Base-by-base conservation (phyloP, 2,113 vertebrate genomes). In the Podiceps cristatus region DNA sequence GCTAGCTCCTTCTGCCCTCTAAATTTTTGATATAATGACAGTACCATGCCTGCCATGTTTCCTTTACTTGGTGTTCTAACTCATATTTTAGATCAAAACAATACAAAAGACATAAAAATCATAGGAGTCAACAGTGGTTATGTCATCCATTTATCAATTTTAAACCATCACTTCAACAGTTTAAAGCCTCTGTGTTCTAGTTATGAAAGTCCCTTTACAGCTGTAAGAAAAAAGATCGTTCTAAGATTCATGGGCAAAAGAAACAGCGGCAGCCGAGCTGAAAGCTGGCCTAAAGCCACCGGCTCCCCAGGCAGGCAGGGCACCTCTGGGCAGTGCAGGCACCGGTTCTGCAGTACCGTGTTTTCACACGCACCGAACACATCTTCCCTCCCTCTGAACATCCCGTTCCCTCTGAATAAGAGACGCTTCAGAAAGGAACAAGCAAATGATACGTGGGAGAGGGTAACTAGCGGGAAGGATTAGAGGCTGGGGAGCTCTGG, bases 81-180 rank as follows among this genome's bases (percentile, higher is more conserved):
- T 67, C 82, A 35, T 59, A 52, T 25, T 88, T 87, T 77, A 93
- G 37, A 68, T 56, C 67, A 90, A 79, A 94, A 86, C 75, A 93
- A 92, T 35, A 78, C 24, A 83, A 67, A 84, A 92, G 72, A 55
- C 82, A n/a, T 64, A 83, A 90, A 93, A 93, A 95, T 77, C 68
- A 67, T 0, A 47, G 35, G 16, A 92, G 74, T 56, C 92, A 88
- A 40, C 55, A 95, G 75, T 3, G 18, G 67, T 84, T 88, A 74
- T 86, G 68, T 59, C 88, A 67, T 47, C 44, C 92, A 77, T 93
- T 92, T 49, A 88, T 96, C 95, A 92, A 71, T 74, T 95, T 95
- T 93, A 97, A 95, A 84, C 82, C 86, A 63, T 22, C 52, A 7
- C 75, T 92, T 88, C 88, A 83, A 69, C 4, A 66, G 19, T 40